Evolutionary conservation across 2,797 vertebrate genomes (phyloP).

Genomic region (Sebastes itinus): DNA sequence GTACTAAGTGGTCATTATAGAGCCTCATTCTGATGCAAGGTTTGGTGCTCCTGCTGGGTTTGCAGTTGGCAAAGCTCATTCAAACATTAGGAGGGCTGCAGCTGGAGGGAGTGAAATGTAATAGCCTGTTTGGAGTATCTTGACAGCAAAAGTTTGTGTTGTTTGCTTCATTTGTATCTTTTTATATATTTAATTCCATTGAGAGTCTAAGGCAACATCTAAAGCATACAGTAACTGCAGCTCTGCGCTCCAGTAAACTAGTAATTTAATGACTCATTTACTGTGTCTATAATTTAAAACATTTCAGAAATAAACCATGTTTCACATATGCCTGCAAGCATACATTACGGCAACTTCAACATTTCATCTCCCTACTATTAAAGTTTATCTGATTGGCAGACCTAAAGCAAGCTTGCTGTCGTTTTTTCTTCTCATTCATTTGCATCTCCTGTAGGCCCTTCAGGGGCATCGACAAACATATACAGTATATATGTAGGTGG

Average conservation of each 20-base stretch:
- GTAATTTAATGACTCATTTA: background rate
- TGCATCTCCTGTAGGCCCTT: background rate
- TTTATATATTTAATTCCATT: background rate
- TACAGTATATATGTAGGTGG: background rate
- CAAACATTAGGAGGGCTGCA: slow-evolving; percentile 60
- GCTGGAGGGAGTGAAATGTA: slow-evolving; percentile 36
- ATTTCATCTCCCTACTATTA: background rate
- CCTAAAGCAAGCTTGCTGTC: background rate
- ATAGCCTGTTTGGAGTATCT: slow-evolving; percentile 15
- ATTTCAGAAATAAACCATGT: background rate
- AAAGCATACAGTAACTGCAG: background rate
- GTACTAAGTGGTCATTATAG: slow-evolving; percentile 59
- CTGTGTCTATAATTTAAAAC: background rate
- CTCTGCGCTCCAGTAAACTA: background rate
- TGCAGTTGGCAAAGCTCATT: slow-evolving; percentile 52
- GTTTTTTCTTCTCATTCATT: background rate
- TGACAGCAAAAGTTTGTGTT: background rate
- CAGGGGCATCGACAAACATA: background rate
- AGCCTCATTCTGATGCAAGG: slow-evolving; percentile 46
- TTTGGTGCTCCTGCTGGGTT: slow-evolving; percentile 51
- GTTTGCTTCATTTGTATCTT: background rate
- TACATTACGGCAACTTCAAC: background rate
- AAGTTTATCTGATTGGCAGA: background rate
- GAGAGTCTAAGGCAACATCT: background rate
- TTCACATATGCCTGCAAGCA: background rate